Conservation (phyloP, 2,888 invertebrate genomes). For the Ochropleura leucogaster region DNA sequence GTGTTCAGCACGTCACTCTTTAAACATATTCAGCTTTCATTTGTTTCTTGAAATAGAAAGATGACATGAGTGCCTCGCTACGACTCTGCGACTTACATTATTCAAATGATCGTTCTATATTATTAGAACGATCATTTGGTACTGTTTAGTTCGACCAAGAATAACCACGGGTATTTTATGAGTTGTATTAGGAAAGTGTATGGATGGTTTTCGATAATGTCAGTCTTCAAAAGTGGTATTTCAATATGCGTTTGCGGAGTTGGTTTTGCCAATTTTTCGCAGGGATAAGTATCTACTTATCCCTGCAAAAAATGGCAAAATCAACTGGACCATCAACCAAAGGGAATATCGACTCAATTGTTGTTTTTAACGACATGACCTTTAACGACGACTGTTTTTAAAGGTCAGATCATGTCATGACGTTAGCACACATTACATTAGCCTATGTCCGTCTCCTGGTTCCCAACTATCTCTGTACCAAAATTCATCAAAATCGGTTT, state of each 20-base stretch:
- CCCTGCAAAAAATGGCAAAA: no score
- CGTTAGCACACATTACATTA: no score
- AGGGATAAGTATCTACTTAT: no score
- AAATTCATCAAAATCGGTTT: no score
- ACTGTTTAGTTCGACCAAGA: neutral
- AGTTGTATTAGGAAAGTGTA: neutral
- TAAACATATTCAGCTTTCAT: constrained; percentile 1
- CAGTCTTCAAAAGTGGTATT: neutral
- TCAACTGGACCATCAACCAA: no score
- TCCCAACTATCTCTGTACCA: no score
- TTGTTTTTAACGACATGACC: neutral
- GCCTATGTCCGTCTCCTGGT: no score
- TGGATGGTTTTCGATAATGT: neutral
- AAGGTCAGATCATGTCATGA: no score
- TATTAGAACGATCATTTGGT: neutral
- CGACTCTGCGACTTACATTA: neutral
- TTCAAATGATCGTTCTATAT: constrained; percentile 21
- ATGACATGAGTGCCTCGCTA: neutral
- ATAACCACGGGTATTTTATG: neutral
- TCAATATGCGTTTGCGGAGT: neutral
- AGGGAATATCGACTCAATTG: no score
- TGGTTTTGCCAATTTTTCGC: neutral
- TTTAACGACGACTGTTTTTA: neutral
- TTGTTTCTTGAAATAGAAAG: constrained; percentile 14
- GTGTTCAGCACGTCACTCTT: no score